These are phyloP conservation scores for Drosophila burlai DNA, from an alignment of 1,140 invertebrate species.

Conservation along the genomic window DNA sequence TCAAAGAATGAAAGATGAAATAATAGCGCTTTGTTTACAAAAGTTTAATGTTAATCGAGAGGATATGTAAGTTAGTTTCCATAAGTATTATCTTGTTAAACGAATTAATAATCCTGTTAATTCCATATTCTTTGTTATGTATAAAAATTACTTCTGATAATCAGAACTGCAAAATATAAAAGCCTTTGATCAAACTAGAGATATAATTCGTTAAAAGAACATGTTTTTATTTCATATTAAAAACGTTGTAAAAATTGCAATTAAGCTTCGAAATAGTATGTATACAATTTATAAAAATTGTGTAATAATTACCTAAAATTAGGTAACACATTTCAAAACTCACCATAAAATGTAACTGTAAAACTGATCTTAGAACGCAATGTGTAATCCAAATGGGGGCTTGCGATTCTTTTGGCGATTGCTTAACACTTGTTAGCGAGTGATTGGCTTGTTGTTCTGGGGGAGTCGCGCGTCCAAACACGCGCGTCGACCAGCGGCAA, in stretches of 20 bases:
- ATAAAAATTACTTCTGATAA: not conserved
- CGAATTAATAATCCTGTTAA: no score
- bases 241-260: not conserved
- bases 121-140: no score
- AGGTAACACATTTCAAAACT: not conserved
- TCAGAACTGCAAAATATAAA: no score
- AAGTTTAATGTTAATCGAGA: no score
- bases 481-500: conserved; percentile 61
- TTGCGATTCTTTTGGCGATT: not conserved
- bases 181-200: not conserved
- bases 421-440: conserved; percentile 25
- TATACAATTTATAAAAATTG: not conserved
- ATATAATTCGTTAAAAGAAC: not conserved
- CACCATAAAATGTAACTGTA: conserved; percentile 57
- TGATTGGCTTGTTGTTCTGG: conserved; percentile 25
- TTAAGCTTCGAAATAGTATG: not conserved
- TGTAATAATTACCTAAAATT: not conserved
- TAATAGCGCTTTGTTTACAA: no score
- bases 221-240: not conserved
- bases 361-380: conserved; percentile 13
- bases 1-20: not conserved
- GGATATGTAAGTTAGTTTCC: no score
- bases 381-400: conserved; percentile 21
- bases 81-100: no score
- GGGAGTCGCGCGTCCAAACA: conserved; percentile 44